Base-by-base conservation (phyloP, 2,113 vertebrate species). In the Conger conger region DNA sequence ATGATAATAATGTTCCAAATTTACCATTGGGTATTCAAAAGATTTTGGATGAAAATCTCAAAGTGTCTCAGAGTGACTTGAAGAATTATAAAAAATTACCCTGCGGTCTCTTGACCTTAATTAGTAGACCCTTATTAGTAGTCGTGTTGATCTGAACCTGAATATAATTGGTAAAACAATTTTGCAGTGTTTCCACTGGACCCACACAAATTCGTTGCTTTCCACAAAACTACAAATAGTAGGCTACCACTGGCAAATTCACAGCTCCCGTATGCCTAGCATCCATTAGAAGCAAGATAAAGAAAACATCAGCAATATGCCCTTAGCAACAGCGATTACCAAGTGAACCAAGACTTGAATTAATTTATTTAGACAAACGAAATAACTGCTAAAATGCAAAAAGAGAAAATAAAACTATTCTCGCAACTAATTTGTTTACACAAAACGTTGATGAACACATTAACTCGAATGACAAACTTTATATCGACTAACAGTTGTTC, bases 241-340 rank as follows among this genome's bases (percentile, higher is more conserved):
- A 3, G 9, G 9, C 9, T 42, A 42, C 40, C 9, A 42, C 1
- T 42, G 40, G 6, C 27, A 73, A 33, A n/a, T 73, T 33, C n/a
- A 11, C 50, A 60, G 30, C 33, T 57, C 37, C n/a, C n/a, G 16
- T 73, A 30, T 79, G 20, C 57, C 54, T 38, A 84, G 76, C 76
- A 79, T 84, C 77, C 76, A 60, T 38, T 38, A 33, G 57, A 82
- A 20, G 60, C 27, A 78, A 40, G 63, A 82, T 36, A 76, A 76
- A 20, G 11, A 77, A 77, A 42, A 78, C 42, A 82, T 82, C 81
- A 76, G 81, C 82, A 76, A 68, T n/a, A 33, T 79, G 85, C 18
- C 86, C 81, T 76, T 83, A 86, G 77, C 86, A 86, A 86, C 86
- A 83, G 57, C 77, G 77, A 77, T 86, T 53, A 86, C 82, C 68